Base-by-base conservation (phyloP, 2,797 vertebrate genomes). In the Sebastes minor region DNA sequence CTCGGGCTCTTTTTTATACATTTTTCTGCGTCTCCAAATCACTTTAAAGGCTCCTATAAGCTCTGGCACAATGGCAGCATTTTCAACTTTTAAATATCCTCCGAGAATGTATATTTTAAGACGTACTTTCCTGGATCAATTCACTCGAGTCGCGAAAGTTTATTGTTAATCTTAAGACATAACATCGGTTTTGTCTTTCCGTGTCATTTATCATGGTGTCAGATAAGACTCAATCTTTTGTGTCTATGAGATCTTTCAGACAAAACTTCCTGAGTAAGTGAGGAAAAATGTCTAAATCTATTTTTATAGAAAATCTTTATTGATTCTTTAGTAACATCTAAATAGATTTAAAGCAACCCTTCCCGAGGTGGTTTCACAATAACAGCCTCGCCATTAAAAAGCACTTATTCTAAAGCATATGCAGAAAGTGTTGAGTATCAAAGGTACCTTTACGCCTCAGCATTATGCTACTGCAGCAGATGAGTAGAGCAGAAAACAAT, bases 401-500 rank as follows among this genome's bases (percentile, higher is more conserved):
- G 9, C 49, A 33, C 69, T 86, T 28, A 57, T 52, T 69, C 52
- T 20, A 20, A 69, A 70, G 56, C 35, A 16, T 5, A 56, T 13
- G 64, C 30, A 23, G 5, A 66, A 18, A 42, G 59, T 6, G 30
- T 22, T 59, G 23, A 22, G 32, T 14, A 64, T 53, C 28, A 64
- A 62, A 73, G 46, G 64, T 32, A 46, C 28, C 68, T 64, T 28
- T 38, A 79, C 3, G 2, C 30, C 60, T 74, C 20, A 4, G 38
- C 42, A 46, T 60, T 56, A 56, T 30, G 62, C 64, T 20, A 3
- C 67, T 5, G 67, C 70, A 61, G 74, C 68, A 80, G 32, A 74
- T 23, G 35, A 83, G 23, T 42, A 56, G 62, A 53, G 55, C 14
- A 67, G 3, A 80, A 81, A 79, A 85, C 84, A 87, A 79, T 11